These are phyloP conservation scores for Caretta caretta DNA, from an alignment of 2,113 vertebrate species.

Conservation along the genomic window DNA sequence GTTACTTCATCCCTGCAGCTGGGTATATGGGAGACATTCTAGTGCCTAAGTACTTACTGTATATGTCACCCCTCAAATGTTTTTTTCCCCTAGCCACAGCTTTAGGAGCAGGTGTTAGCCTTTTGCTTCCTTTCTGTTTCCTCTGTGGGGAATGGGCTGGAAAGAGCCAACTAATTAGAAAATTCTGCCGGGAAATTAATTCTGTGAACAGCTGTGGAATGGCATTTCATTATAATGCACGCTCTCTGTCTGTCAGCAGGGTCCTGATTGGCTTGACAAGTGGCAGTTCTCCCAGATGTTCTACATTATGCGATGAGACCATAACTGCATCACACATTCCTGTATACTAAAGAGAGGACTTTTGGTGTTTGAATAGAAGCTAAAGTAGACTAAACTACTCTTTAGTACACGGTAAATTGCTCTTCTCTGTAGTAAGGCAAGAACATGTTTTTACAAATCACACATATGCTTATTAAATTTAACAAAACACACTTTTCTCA, in stretches of 20 bases:
- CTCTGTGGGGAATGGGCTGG: constrained; percentile 69
- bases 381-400: not conserved
- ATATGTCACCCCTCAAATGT: constrained; percentile 68
- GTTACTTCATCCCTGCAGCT: constrained; percentile 77
- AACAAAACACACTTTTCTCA: not conserved
- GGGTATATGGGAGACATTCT: constrained; percentile 63
- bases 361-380: constrained; percentile 62
- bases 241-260: constrained; percentile 80
- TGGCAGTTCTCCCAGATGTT: constrained; percentile 87
- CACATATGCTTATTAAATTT: constrained; percentile 9
- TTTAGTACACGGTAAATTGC: not conserved
- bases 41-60: constrained; percentile 64
- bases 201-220: constrained; percentile 86
- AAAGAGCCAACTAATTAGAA: constrained; percentile 78
- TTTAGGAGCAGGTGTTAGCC: constrained; percentile 85
- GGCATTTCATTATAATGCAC: constrained; percentile 77
- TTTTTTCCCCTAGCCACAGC: constrained; percentile 50
- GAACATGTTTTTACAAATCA: not conserved
- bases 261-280: constrained; percentile 77
- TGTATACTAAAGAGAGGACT: constrained; percentile 24
- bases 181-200: constrained; percentile 79
- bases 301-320: constrained; percentile 83
- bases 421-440: constrained; percentile 14
- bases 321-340: constrained; percentile 64
- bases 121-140: constrained; percentile 78